Percentiles rank a stretch among this genome's conserved stretches.
These are phyloP conservation scores for Chloroceryle amazona DNA, from an alignment of 2,797 vertebrate species.

Conservation along the genomic window DNA sequence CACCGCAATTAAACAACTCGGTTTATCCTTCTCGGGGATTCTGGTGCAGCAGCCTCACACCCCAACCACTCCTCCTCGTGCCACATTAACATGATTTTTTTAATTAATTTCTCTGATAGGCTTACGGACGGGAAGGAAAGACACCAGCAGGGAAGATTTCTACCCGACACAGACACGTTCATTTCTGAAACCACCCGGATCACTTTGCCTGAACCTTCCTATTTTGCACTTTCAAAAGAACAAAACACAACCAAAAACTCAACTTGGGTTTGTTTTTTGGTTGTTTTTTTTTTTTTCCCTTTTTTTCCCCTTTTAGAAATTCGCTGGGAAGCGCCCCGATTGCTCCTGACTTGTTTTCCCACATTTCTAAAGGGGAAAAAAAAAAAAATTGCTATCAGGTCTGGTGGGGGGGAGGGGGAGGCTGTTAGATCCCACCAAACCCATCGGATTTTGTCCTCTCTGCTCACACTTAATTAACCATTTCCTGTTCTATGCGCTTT, in stretches of 20 bases:
- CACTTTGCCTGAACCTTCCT: neutral
- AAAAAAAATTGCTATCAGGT: neutral
- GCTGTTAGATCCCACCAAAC: neutral
- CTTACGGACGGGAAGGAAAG: neutral
- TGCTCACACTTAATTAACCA: slow-evolving; percentile 59
- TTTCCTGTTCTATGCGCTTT: slow-evolving; percentile 26
- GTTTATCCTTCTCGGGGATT: neutral
- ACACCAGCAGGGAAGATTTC: neutral
- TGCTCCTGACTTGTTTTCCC: neutral
- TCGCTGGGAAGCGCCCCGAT: neutral
- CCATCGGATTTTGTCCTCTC: neutral
- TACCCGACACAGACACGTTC: accelerated
- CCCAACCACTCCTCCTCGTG: accelerated
- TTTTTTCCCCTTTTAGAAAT: neutral
- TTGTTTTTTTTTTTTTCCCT: neutral
- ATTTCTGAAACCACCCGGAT: neutral
- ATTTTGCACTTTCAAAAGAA: neutral
- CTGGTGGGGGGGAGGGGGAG: neutral
- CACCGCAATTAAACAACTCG: neutral
- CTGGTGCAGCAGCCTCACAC: neutral
- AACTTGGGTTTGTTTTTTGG: neutral
- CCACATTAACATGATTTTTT: neutral
- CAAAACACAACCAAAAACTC: neutral
- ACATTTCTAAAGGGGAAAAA: neutral
- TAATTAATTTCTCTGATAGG: neutral